Evolutionary conservation across 2,797 vertebrate species (phyloP).

Genomic region (Sebastes kiyomatsui): DNA sequence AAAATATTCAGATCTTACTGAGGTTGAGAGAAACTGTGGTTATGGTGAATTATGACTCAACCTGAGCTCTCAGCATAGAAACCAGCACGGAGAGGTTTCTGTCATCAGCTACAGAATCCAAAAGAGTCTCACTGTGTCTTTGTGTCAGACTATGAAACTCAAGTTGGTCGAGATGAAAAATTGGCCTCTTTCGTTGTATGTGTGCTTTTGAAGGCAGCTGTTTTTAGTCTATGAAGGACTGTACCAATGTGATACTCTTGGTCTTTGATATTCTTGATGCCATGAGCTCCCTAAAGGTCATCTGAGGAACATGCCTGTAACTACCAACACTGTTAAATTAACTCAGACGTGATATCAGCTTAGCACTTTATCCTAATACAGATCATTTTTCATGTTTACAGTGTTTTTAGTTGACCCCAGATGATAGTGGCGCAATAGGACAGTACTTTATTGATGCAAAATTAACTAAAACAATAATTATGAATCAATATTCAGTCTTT

Average conservation of each 20-base stretch:
- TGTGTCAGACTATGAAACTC: slow-evolving; percentile 32
- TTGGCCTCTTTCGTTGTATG: background rate
- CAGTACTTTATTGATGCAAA: background rate
- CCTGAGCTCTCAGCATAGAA: slow-evolving; percentile 22
- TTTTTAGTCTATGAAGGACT: slow-evolving; percentile 38
- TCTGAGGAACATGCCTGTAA: slow-evolving; percentile 17
- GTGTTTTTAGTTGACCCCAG: background rate
- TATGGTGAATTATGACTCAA: slow-evolving; percentile 39
- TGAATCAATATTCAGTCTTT: background rate
- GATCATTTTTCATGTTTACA: slow-evolving; percentile 7
- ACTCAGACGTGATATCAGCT: background rate
- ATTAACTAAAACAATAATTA: background rate
- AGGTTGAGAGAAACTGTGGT: slow-evolving; percentile 11
- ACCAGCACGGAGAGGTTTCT: slow-evolving; percentile 17
- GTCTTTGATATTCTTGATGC: slow-evolving; percentile 34
- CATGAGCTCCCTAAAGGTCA: slow-evolving; percentile 38
- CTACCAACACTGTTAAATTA: background rate
- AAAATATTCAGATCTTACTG: background rate
- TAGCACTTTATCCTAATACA: background rate
- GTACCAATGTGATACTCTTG: slow-evolving; percentile 55
- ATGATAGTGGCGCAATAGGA: background rate
- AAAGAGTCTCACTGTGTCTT: slow-evolving; percentile 11
- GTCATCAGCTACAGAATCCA: slow-evolving; percentile 31
- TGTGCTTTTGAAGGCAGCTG: slow-evolving; percentile 42
- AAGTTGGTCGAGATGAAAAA: slow-evolving; percentile 30